Base-by-base conservation (phyloP, 2,113 vertebrate genomes). In the Accipiter virgatus region DNA sequence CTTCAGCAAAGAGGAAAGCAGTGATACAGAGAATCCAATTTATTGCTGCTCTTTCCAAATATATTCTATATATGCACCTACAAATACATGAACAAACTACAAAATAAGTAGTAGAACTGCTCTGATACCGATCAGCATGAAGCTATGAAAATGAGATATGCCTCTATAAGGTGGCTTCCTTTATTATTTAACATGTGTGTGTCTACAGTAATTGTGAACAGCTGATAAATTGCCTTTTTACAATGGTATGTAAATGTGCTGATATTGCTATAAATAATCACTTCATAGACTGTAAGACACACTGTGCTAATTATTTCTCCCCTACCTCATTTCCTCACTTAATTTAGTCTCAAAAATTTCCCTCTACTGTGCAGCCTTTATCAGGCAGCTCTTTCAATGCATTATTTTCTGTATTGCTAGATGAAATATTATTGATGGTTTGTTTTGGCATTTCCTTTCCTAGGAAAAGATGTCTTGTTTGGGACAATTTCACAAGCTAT, bases 401-500 rank as follows among this genome's bases (percentile, higher is more conserved):
- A 53, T 58, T 67, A 38, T 53, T 25, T 75, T 68, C 40, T 75
- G 81, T 81, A 72, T 74, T 94, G 45, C 77, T 56, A 53, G 52
- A 31, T 87, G 48, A 95, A 93, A 86, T 75, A 87, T 78, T 91
- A 71, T 58, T 80, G 80, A 63, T 93, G 66, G 16, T 95, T 93
- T 83, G 38, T 91, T 95, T 93, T 88, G 81, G 56, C 90, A 88
- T 55, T 81, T 88, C 29, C 22, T 84, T 81, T 93, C 53, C 45
- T 45, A 82, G 34, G 53, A 87, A 85, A 94, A 86, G 29, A 71
- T 88, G 43, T 71, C 80, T 90, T 89, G 75, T 77, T 90, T 89
- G 56, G 70, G 82, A 27, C 61, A 90, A 65, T 95, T 95, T 95
- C 88, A 93, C 67, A 89, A 97, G 67, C 79, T 38, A 80, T 88